Evolutionary conservation across 2,888 invertebrate species (phyloP), one percentile per base, ranked within the genome.

Genomic region (Hyppa rectilinea): DNA sequence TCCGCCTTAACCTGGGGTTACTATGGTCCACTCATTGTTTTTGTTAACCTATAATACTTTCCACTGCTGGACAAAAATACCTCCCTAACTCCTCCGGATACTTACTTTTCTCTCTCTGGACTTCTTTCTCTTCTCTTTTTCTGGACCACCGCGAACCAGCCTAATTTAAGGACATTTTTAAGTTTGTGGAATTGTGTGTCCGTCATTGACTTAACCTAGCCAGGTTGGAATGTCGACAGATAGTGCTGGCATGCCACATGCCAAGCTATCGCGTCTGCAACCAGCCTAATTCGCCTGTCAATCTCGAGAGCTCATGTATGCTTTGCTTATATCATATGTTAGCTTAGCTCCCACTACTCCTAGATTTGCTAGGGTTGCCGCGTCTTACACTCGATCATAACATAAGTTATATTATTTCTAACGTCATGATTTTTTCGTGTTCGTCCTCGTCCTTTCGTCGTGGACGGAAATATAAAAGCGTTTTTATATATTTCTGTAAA

Each of bases 311-410:
- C 60, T 65, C 58, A 40, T 55, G 64, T 74, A 56, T 70, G 75
- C 64, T 70, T 67, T 70, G 75, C 64, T 70, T 67, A 73, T 43
- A 70, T 76, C 77, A 69, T 73, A 73, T 47, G 59, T 29, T 65
- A 45, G 62, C 67, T 38, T 56, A 62, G 45, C 38, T 38, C 31
- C 17, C 67, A 49, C 55, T 64, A 73, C 63, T 60, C 26, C 29
- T 53, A 62, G 26, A 34, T 45, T 56, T n/a, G 20, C 20, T 64
- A 83, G 82, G 84, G 84, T 47, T 74, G 26, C 31, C 50, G 17
- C 45, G 49, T 9, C 1, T 53, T 7, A 55, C 2, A 40, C 5
- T 17, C 5, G 2, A 29, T 20, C 9, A 2, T 31, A 49, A 9
- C n/a, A 26, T n/a, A 5, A 29, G 14, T 50, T 50, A 50, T 5